Evolutionary conservation across 2,113 vertebrate genomes (phyloP).

Genomic region (Ochotona princeps): DNA sequence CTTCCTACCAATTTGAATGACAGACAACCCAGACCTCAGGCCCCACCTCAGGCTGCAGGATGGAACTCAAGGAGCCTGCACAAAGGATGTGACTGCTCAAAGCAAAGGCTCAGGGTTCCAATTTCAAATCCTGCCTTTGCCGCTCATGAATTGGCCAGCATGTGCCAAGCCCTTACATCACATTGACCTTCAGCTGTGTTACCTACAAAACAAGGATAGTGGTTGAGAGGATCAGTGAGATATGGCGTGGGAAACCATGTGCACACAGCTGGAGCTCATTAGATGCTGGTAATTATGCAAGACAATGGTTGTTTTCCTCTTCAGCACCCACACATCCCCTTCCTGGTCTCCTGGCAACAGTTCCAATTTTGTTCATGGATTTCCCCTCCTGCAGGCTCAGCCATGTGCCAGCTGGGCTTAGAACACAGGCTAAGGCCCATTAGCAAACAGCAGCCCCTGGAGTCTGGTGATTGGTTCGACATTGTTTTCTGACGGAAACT

Average conservation of each 20-base stretch:
- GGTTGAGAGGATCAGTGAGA: neutral
- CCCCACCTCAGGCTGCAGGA: neutral
- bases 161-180: neutral
- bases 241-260: neutral
- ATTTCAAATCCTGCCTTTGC: neutral
- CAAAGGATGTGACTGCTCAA: rapidly evolving
- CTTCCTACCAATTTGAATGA: neutral
- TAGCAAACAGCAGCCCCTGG: neutral
- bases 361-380: neutral
- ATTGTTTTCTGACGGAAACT: neutral
- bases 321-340: neutral
- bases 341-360: neutral
- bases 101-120: neutral
- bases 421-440: neutral
- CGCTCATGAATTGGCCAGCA: neutral
- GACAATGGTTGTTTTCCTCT: neutral
- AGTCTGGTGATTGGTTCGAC: neutral
- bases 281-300: neutral
- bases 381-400: neutral
- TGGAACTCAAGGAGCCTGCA: too few relatives aligned
- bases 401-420: neutral
- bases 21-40: neutral
- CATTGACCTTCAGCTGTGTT: neutral
- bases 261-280: neutral
- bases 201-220: neutral